Conservation (phyloP, 2,113 vertebrate genomes). For the Halichoerus grypus region DNA sequence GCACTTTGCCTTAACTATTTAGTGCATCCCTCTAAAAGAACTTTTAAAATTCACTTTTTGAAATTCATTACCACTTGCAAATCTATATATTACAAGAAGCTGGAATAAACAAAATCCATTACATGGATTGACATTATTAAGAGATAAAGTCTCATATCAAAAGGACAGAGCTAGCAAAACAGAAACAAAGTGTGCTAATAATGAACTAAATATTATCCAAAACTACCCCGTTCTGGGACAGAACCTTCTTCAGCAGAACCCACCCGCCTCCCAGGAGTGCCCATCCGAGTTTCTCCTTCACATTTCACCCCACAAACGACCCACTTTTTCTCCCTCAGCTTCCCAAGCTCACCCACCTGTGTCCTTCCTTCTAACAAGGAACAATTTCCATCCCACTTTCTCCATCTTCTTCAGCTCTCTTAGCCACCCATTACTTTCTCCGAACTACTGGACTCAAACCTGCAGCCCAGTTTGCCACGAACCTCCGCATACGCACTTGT, state of each 20-base stretch:
- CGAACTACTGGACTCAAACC: conserved; percentile 8
- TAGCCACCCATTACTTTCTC: neutral
- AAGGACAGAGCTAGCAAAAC: conserved; percentile 42
- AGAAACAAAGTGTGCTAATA: conserved; percentile 33
- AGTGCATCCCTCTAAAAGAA: conserved; percentile 36
- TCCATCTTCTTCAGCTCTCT: neutral
- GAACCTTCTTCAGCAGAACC: neutral
- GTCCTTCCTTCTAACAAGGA: neutral
- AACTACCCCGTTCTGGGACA: neutral
- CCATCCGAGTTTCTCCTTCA: neutral
- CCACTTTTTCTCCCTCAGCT: neutral
- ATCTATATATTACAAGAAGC: conserved; percentile 52
- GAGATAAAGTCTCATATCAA: conserved; percentile 16
- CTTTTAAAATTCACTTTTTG: conserved; percentile 37
- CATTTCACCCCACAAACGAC: neutral
- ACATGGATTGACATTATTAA: conserved; percentile 20
- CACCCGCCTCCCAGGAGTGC: neutral
- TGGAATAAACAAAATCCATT: conserved; percentile 53
- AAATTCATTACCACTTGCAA: conserved; percentile 65
- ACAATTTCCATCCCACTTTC: conserved; percentile 2
- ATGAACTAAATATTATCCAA: neutral
- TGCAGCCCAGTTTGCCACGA: neutral
- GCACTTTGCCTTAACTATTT: conserved; percentile 80
- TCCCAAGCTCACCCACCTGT: neutral
- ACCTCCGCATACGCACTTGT: neutral